Conservation (phyloP, 1,140 invertebrate genomes). For the Heliothis virescens region DNA sequence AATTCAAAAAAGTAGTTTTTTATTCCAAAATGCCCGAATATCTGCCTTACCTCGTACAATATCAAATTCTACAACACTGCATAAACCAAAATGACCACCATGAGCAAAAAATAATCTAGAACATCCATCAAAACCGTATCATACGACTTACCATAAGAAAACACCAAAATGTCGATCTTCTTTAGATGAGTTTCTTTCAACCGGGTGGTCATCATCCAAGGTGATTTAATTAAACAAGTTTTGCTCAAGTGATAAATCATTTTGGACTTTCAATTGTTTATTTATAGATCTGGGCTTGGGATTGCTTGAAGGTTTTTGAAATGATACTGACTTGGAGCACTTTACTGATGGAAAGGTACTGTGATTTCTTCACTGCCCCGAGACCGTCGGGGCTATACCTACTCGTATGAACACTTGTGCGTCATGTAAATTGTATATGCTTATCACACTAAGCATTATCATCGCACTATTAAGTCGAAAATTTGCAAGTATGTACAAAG, state of each 20-base stretch:
- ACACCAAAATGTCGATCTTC: background rate
- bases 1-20: no score
- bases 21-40: no score
- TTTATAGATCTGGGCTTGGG: background rate
- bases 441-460: no score
- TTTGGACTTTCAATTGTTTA: constrained; percentile 27
- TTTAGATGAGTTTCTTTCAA: constrained; percentile 37
- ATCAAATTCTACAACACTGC: background rate
- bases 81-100: constrained; percentile 2
- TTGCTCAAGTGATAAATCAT: constrained; percentile 12
- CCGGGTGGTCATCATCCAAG: constrained; percentile 1
- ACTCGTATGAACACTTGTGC: no score
- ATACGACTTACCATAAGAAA: background rate
- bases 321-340: background rate
- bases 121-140: constrained; percentile 17
- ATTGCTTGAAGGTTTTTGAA: background rate
- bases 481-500: no score
- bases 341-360: no score
- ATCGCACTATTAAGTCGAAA: no score
- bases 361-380: no score
- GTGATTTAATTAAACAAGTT: constrained; percentile 9
- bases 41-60: no score
- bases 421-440: no score
- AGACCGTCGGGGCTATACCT: no score
- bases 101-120: background rate